Conservation (phyloP, 1,140 invertebrate genomes). For the Sinella curviseta region DNA sequence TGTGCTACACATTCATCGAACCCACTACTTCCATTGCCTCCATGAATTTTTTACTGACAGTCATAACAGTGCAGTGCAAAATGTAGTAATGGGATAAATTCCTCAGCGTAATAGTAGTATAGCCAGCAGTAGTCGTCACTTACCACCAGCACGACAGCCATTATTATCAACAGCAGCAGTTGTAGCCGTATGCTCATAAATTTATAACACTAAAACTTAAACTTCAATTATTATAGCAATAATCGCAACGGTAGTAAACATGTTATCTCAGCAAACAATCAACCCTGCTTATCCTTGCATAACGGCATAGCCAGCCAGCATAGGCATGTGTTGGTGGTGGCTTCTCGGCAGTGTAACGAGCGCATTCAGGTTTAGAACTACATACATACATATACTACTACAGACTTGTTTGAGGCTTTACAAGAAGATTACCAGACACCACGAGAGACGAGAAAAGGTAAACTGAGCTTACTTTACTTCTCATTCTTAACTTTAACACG, state of each 20-base stretch:
- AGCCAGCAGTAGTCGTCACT: not conserved
- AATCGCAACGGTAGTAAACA: constrained; percentile 20
- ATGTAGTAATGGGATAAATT: too few species aligned
- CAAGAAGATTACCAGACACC: not conserved
- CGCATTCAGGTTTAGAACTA: not conserved
- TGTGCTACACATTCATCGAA: too few species aligned
- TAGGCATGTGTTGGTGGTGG: not conserved
- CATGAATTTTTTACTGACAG: not conserved
- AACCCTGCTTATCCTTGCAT: constrained; percentile 18
- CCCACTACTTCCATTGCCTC: too few species aligned
- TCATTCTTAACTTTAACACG: not conserved
- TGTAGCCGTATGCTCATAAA: not conserved
- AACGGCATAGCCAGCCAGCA: not conserved
- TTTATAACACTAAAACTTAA: not conserved
- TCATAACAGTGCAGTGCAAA: not conserved
- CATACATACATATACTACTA: not conserved
- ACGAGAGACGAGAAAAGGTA: not conserved
- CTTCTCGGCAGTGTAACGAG: not conserved
- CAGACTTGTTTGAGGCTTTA: not conserved
- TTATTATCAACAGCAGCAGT: not conserved
- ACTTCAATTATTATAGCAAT: constrained; percentile 5
- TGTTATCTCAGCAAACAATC: constrained; percentile 15
- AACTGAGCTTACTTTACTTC: not conserved
- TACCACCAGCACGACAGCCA: not conserved
- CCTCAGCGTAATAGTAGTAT: not conserved